Evolutionary conservation across 2,888 invertebrate genomes (phyloP), one percentile per base, ranked within the genome.

Genomic region (Mythimna vitellina): DNA sequence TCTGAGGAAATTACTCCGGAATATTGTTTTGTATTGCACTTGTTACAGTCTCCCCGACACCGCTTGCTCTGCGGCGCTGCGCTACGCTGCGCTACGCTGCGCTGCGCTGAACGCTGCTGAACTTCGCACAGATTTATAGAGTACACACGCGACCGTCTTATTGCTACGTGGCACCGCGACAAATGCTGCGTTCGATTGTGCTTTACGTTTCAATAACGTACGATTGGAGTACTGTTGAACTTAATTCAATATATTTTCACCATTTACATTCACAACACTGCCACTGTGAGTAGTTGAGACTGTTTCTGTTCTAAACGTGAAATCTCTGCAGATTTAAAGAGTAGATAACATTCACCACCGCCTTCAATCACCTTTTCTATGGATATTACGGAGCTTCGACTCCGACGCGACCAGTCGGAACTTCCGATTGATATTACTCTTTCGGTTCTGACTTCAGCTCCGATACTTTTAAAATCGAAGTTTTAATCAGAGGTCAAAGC

Each of bases 21-120:
- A 89, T 90, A 92, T 91, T 91, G 90, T 92, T 92, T 90, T 90
- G 88, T 89, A 88, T 87, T 89, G 90, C 89, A 89, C 89, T 91
- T 89, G 89, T 90, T 88, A 89, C 88, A 77, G 73, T 67, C 76
- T 67, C 73, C 72, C 79, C 75, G 56, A 76, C 70, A 79, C 70
- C 74, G 61, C 66, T 69, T 67, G 73, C 73, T 80, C 78, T 76
- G 67, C 73, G 65, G 54, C 84, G 66, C 78, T 79, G 54, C 65
- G 66, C 78, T 67, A 6, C 38, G 35, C 8, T 35, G 4, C 38
- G 35, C 7, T 38, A 53, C 63, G 68, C 79, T 77, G 61, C 66
- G 78, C 56, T 35, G 53, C 65, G 64, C 76, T 77, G 62, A 71
- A 57, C 81, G 53, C 73, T 77, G 80, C 75, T 82, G 78, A 88